Conservation (phyloP, 2,113 vertebrate genomes). For the Talpa occidentalis region DNA sequence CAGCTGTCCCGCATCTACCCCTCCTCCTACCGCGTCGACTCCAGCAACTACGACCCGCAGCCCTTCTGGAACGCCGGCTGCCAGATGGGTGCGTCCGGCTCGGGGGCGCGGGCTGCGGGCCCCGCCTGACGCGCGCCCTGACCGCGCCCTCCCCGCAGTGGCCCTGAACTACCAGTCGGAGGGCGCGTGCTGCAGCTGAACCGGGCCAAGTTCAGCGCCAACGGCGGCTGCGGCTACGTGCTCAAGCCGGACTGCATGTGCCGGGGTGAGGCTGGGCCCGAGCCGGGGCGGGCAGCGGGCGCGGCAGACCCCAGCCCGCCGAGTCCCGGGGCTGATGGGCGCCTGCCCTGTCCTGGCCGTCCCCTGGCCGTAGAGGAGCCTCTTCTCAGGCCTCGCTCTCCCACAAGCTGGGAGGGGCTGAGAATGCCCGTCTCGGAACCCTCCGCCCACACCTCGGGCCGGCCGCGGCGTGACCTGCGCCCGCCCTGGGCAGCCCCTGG, state of each 20-base stretch:
- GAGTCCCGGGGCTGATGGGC: background rate
- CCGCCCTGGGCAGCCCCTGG: no score
- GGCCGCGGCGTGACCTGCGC: no score
- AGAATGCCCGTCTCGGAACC: no score
- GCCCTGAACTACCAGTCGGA: slow-evolving; percentile 99
- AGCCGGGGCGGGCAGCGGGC: background rate
- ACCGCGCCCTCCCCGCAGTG: slow-evolving; percentile 83
- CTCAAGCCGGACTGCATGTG: slow-evolving; percentile 96
- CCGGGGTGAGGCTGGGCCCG: slow-evolving; percentile 89
- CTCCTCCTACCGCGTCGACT: slow-evolving; percentile 96
- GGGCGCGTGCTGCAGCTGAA: slow-evolving; percentile 96
- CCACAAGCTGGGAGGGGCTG: no score
- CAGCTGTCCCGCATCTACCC: slow-evolving; percentile 98
- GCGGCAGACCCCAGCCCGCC: no score
- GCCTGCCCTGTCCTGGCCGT: no score
- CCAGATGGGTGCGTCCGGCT: slow-evolving; percentile 91
- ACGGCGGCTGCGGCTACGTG: slow-evolving; percentile 97
- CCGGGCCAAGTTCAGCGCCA: slow-evolving; percentile 96
- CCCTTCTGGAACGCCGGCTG: slow-evolving; percentile 98
- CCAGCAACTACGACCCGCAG: slow-evolving; percentile 98
- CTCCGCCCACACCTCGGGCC: no score
- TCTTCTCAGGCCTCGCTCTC: background rate
- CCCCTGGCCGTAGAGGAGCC: background rate
- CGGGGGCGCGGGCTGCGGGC: accelerated
- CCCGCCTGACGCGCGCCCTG: background rate